A percentile compares a stretch with the other conserved stretches of the same genome.
phyloP scores from a whole-genome alignment of 2,888 invertebrate species.

The Nemoura dubitans region DNA sequence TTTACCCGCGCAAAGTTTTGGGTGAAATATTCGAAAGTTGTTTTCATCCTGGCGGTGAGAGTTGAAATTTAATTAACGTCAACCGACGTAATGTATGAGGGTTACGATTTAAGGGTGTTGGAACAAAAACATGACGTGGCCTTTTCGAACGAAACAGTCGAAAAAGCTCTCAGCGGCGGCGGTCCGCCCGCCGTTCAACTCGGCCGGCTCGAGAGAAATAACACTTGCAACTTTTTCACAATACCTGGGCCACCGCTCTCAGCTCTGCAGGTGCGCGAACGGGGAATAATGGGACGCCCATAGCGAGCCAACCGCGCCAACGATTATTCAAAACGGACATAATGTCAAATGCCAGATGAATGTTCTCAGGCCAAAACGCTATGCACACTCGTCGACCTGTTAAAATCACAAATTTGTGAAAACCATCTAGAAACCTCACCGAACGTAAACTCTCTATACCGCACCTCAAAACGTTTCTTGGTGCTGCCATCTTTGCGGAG shows the following conservation, averaged over 20 bases:
- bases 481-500: not conserved
- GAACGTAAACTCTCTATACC: not conserved
- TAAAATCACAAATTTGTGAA: not conserved
- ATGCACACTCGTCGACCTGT: not conserved
- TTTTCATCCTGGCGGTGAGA: constrained; percentile 21
- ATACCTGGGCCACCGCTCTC: no score
- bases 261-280: no score
- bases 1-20: not conserved
- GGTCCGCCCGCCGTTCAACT: not conserved
- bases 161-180: not conserved
- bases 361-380: not conserved
- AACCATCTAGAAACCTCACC: not conserved
- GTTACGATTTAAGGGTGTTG: constrained; percentile 29
- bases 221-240: constrained; percentile 16
- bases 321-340: not conserved
- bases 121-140: constrained; percentile 32
- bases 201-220: not conserved
- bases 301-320: not conserved
- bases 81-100: constrained; percentile 26
- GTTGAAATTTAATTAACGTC: constrained; percentile 35
- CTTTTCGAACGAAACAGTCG: constrained; percentile 8
- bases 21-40: constrained; percentile 20
- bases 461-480: not conserved
- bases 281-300: not conserved
- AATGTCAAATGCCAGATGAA: not conserved